Evolutionary conservation across 2,113 vertebrate species (phyloP).

Genomic region (Crypturellus undulatus): DNA sequence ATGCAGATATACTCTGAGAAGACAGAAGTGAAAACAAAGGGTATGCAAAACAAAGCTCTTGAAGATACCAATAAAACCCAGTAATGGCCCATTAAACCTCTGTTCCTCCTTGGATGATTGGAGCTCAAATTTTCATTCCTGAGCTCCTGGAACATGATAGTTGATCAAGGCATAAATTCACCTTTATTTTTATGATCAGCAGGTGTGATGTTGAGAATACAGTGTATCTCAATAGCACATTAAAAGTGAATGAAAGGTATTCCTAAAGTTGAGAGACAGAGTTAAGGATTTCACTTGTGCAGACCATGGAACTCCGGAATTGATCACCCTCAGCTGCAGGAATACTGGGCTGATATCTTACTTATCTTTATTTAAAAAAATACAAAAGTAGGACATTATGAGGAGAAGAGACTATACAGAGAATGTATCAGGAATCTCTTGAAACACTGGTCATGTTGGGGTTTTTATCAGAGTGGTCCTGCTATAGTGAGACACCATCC

Average conservation of each 20-base stretch:
- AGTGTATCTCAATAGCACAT: not conserved
- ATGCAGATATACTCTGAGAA: not conserved
- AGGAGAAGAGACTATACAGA: not conserved
- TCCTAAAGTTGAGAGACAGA: not conserved
- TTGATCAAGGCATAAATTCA: not conserved
- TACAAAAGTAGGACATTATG: not conserved
- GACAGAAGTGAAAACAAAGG: not conserved
- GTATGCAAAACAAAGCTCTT: not conserved
- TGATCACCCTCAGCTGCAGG: not conserved
- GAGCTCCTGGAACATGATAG: not conserved
- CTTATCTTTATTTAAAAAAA: not conserved
- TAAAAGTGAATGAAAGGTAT: not conserved
- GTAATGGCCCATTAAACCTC: not conserved
- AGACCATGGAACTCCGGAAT: not conserved
- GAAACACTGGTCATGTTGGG: fast-evolving
- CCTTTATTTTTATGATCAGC: not conserved
- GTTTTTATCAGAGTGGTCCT: not conserved
- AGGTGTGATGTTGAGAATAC: not conserved
- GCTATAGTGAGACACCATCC: not conserved
- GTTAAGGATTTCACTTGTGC: not conserved
- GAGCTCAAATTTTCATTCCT: not conserved
- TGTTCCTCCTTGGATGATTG: not conserved
- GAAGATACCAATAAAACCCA: not conserved
- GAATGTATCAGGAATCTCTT: not conserved
- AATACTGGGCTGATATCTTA: not conserved